Evolutionary conservation across 2,797 vertebrate species (phyloP), one percentile per base, ranked within the genome.

Genomic region (Brachyalestes nurse): DNA sequence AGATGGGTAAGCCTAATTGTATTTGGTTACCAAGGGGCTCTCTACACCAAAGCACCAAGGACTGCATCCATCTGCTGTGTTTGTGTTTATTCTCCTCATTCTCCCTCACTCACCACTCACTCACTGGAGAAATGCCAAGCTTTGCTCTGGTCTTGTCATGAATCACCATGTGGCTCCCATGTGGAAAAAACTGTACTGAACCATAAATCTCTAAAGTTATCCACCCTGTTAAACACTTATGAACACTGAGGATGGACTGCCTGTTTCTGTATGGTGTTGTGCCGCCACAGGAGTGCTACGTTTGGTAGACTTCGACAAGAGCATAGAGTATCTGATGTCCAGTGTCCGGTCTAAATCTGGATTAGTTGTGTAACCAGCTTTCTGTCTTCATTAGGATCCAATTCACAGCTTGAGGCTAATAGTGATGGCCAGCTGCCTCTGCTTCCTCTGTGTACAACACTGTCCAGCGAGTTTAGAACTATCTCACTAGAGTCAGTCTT

Each of bases 281-380:
- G 17, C 57, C 62, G 60, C 64, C 66, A 42, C 66, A 67, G 23
- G 21, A 40, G 19, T 69, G 16, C n/a, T 75, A 47, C 23, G 34
- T 67, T 5, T 70, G 40, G 5, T 40, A 14, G 14, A 67, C 7
- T 80, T 75, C 3, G 12, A 38, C 40, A 55, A 57, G 53, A 57
- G n/a, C n/a, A 17, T 1, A 45, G 28, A 58, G 21, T 19, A 66
- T 49, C 51, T 38, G 19, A 14, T 53, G 21, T 53, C 51, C 38
- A 47, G 75, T 80, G 14, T 86, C 77, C 25, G 14, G 65, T 84
- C 89, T 85, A 84, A 87, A 88, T 79, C 84, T 72, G 88, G 90
- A 93, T 93, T 92, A 90, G 84, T 91, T 91, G 87, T 77, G 77
- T 88, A 90, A 92, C 80, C 78, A 25, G 79, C 82, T 83, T 87